Evolutionary conservation across 2,888 invertebrate genomes (phyloP).

Genomic region (Synergus japonicus): DNA sequence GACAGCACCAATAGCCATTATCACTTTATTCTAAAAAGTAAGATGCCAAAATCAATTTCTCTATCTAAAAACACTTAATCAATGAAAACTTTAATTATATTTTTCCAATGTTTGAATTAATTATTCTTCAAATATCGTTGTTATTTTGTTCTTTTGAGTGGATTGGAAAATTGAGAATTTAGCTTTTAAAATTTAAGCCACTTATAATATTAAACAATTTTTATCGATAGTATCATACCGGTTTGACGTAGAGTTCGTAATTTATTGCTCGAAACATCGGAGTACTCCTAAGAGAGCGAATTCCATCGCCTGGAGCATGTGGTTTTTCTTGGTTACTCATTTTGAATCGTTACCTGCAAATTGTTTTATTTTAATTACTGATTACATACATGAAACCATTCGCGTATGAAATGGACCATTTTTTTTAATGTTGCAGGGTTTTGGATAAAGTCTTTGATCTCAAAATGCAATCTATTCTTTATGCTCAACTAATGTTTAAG

Average conservation of each 20-base stretch:
- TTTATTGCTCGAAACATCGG: conserved; percentile 89
- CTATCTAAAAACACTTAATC: conserved; percentile 9
- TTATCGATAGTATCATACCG: conserved; percentile 79
- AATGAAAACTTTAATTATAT: not conserved
- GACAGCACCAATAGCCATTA: conserved; percentile 90
- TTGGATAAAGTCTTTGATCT: too few relatives aligned
- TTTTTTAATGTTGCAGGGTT: too few relatives aligned
- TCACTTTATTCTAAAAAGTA: conserved; percentile 86
- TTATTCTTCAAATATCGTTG: not conserved
- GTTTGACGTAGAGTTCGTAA: conserved; percentile 93
- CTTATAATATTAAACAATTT: not conserved
- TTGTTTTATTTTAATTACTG: too few relatives aligned
- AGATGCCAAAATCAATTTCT: conserved; percentile 16
- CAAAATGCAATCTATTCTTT: too few relatives aligned
- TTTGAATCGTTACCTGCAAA: not conserved
- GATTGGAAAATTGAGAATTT: too few relatives aligned
- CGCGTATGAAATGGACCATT: too few relatives aligned
- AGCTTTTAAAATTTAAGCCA: not conserved
- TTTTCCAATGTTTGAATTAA: conserved; percentile 2
- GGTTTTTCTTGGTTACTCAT: conserved; percentile 44
- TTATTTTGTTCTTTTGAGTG: too few relatives aligned
- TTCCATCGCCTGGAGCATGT: conserved; percentile 84
- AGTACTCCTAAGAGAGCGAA: conserved; percentile 86
- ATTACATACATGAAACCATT: too few relatives aligned
- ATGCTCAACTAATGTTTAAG: too few relatives aligned